A percentile compares a stretch with the other conserved stretches of the same genome.
Conservation (phyloP, 2,888 invertebrate species). For the Pyralis farinalis region DNA sequence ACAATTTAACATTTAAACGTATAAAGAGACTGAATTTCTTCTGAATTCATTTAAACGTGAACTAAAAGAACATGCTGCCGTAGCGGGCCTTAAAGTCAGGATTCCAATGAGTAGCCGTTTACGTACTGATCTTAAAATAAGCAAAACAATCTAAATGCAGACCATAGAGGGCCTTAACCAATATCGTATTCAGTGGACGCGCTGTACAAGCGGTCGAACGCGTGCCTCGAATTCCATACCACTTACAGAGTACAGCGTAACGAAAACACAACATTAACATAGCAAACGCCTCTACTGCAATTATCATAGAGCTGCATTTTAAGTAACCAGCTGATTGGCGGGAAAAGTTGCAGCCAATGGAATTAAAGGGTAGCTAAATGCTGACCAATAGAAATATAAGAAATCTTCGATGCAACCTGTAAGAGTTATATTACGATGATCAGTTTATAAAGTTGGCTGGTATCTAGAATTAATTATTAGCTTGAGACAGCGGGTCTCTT, state of each 20-base stretch:
- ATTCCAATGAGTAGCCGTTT: conserved; percentile 25
- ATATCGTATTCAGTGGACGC: conserved; percentile 54
- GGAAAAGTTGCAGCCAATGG: conserved; percentile 32
- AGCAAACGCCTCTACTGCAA: conserved; percentile 28
- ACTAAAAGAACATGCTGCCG: background rate
- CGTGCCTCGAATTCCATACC: conserved; percentile 58
- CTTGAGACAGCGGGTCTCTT: conserved; percentile 46
- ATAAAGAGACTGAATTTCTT: background rate
- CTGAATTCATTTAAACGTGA: background rate
- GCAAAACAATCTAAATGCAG: conserved; percentile 58
- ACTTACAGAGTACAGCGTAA: conserved; percentile 42
- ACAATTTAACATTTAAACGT: too few relatives aligned
- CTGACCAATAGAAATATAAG: conserved; percentile 31
- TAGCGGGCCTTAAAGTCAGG: conserved; percentile 2
- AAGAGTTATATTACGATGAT: background rate
- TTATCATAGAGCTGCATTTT: conserved; percentile 21
- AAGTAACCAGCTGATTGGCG: conserved; percentile 12
- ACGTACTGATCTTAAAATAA: conserved; percentile 49
- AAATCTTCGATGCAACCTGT: background rate
- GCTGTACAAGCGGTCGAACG: conserved; percentile 52
- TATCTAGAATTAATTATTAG: background rate
- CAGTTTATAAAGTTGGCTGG: too few relatives aligned
- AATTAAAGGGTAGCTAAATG: conserved; percentile 23
- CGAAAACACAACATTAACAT: conserved; percentile 30
- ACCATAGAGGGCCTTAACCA: conserved; percentile 50